A percentile compares a stretch with the other conserved stretches of the same genome.
Evolutionary conservation across 2,113 vertebrate genomes (phyloP).

Genomic region (Poeciliopsis occidentalis): DNA sequence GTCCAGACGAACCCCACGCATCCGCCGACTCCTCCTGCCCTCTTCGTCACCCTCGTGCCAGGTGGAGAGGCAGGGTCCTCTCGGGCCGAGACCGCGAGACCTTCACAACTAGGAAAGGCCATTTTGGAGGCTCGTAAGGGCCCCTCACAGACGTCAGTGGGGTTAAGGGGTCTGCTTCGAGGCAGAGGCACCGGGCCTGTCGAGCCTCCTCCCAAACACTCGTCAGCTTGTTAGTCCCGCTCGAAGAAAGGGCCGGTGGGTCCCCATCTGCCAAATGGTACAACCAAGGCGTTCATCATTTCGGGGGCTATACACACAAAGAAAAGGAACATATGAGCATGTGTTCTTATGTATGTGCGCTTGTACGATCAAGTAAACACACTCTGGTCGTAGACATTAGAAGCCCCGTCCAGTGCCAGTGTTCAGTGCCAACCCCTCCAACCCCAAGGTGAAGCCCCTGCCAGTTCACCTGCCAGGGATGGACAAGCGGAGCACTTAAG

Average conservation of each 20-base stretch:
- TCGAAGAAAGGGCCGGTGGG: constrained; percentile 56
- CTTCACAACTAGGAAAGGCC: constrained; percentile 62
- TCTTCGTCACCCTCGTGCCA: constrained; percentile 71
- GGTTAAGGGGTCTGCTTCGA: constrained; percentile 66
- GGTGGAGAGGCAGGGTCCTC: constrained; percentile 54
- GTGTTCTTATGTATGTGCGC: constrained; percentile 69
- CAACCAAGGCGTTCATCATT: constrained; percentile 71
- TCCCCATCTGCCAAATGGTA: constrained; percentile 76
- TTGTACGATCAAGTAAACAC: constrained; percentile 58
- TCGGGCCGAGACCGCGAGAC: constrained; percentile 41
- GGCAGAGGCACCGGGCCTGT: constrained; percentile 54
- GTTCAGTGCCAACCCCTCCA: constrained; percentile 67
- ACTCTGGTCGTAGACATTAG: constrained; percentile 37
- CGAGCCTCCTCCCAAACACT: constrained; percentile 63
- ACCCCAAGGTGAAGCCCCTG: constrained; percentile 79
- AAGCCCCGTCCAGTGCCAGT: constrained; percentile 51
- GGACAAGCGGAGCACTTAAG: constrained; percentile 75
- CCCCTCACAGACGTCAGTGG: constrained; percentile 72
- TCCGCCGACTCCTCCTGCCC: constrained; percentile 63
- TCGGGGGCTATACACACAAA: constrained; percentile 59
- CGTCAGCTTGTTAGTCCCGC: constrained; percentile 59
- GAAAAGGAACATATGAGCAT: constrained; percentile 48
- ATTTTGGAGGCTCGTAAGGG: constrained; percentile 37
- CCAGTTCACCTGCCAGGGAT: constrained; percentile 79
- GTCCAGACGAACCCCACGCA: constrained; percentile 59